These are phyloP conservation scores for Hymenochirus boettgeri DNA, from an alignment of 2,113 vertebrate genomes.

Conservation along the genomic window DNA sequence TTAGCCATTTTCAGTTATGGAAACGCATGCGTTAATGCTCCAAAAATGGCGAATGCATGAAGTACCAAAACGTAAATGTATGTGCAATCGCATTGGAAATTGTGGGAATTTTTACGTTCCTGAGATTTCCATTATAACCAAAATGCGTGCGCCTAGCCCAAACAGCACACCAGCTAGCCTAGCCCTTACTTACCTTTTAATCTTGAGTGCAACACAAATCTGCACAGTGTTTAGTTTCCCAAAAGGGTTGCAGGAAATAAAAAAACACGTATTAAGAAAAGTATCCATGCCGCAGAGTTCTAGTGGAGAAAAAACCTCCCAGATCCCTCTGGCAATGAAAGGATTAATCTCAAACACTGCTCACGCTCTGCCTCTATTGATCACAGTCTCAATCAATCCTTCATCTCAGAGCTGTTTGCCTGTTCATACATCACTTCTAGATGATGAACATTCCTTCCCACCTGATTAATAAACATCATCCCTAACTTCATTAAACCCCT, in stretches of 20 bases:
- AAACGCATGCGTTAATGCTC: too few relatives aligned
- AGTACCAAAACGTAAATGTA: too few relatives aligned
- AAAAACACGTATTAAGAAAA: background rate
- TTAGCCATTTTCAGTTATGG: too few relatives aligned
- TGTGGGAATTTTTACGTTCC: too few relatives aligned
- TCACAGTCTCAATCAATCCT: conserved; percentile 30
- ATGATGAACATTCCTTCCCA: conserved; percentile 23
- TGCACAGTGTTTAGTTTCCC: too few relatives aligned
- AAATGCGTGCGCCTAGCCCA: too few relatives aligned
- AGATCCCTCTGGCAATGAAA: background rate
- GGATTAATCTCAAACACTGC: background rate
- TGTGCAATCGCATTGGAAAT: too few relatives aligned
- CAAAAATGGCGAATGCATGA: too few relatives aligned
- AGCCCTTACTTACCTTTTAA: too few relatives aligned
- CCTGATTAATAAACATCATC: conserved; percentile 35
- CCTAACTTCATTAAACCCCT: conserved; percentile 30
- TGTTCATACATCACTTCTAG: conserved; percentile 22
- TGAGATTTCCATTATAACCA: too few relatives aligned
- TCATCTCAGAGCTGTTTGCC: conserved; percentile 23
- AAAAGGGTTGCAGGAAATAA: background rate
- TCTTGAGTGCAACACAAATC: too few relatives aligned
- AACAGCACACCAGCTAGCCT: too few relatives aligned
- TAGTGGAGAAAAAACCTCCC: background rate
- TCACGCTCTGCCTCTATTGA: conserved; percentile 21
- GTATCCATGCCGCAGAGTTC: background rate